Conservation (phyloP, 2,888 invertebrate genomes). For the Masnerella sp. region DNA sequence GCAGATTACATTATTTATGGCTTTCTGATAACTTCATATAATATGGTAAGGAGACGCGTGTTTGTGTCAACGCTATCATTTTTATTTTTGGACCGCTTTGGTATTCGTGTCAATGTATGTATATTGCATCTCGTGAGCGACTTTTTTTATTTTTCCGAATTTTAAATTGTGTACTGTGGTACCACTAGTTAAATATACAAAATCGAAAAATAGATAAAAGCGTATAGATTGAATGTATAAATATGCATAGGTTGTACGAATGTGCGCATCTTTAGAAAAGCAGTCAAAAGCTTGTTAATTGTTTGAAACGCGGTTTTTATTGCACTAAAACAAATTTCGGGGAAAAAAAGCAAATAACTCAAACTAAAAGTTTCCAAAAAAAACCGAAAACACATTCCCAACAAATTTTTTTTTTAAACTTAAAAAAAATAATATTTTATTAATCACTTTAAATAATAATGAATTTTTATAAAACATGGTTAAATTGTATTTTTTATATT, state of each 20-base stretch:
- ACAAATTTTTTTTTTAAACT: too few relatives aligned
- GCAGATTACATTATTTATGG: slow-evolving; percentile 16
- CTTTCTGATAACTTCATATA: slow-evolving; percentile 20
- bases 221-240: slow-evolving; percentile 20
- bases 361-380: too few relatives aligned
- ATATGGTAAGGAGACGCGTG: slow-evolving; percentile 9
- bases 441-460: too few relatives aligned
- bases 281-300: too few relatives aligned
- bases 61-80: slow-evolving; percentile 8
- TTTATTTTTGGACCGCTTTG: slow-evolving; percentile 16
- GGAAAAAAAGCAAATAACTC: too few relatives aligned
- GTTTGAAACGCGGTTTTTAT: too few relatives aligned
- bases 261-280: slow-evolving; percentile 11
- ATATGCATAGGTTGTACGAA: slow-evolving; percentile 21
- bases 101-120: slow-evolving; percentile 24
- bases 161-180: background rate
- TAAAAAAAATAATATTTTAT: too few relatives aligned
- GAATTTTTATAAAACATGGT: too few relatives aligned
- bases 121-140: slow-evolving; percentile 7
- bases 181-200: slow-evolving; percentile 24
- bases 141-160: slow-evolving; percentile 14
- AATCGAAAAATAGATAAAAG: slow-evolving; percentile 26
- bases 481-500: too few relatives aligned
- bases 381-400: too few relatives aligned
- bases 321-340: too few relatives aligned